These are phyloP conservation scores for Anastrepha ludens DNA, from an alignment of 1,140 invertebrate species.

Conservation along the genomic window DNA sequence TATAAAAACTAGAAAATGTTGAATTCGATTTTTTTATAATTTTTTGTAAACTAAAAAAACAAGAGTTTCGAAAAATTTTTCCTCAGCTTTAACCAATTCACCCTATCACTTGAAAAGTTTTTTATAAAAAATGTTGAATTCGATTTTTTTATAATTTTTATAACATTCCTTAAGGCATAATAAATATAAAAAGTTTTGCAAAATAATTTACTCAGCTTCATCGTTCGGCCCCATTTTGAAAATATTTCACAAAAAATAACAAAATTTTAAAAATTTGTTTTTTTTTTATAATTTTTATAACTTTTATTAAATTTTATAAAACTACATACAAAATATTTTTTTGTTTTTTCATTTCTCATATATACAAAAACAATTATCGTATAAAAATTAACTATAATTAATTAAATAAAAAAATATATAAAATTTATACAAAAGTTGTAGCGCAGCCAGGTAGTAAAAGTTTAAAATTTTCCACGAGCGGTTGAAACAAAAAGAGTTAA, in stretches of 20 bases:
- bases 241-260: background rate
- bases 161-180: no score
- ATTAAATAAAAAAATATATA: constrained; percentile 37
- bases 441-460: background rate
- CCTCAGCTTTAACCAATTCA: no score
- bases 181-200: no score
- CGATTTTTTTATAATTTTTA: no score
- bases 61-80: no score
- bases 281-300: constrained; percentile 1
- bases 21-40: no score
- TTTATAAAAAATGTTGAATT: no score
- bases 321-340: constrained; percentile 44
- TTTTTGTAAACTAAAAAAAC: no score
- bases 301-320: constrained; percentile 42
- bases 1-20: no score
- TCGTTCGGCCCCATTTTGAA: no score
- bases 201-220: no score
- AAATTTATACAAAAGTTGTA: constrained; percentile 49
- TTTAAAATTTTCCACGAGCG: background rate
- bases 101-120: no score
- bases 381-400: constrained; percentile 54
- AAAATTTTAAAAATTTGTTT: background rate
- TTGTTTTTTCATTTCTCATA: constrained; percentile 30
- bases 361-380: constrained; percentile 50
- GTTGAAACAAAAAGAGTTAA: background rate